Percentiles rank a stretch among this genome's conserved stretches.
Evolutionary conservation across 2,888 invertebrate genomes (phyloP).

Genomic region (Phyllotreta striolata): DNA sequence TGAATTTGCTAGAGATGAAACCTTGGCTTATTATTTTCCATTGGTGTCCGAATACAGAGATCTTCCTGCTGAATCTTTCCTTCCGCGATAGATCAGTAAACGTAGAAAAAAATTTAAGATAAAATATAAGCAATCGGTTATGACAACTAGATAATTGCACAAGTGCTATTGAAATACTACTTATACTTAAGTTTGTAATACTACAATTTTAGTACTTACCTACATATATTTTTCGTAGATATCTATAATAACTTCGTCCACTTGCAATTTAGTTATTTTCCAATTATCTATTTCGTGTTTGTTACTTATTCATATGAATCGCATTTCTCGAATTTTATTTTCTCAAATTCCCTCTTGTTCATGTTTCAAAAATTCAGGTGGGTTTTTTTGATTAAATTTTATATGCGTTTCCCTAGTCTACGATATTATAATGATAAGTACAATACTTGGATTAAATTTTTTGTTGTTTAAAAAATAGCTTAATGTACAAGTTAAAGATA

Average conservation of each 20-base stretch:
- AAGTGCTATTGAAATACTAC: too few species aligned
- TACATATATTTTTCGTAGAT: too few species aligned
- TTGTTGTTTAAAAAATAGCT: constrained; percentile 36
- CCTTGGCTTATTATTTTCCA: constrained; percentile 53
- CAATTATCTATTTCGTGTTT: too few species aligned
- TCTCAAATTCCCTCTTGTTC: too few species aligned
- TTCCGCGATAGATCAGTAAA: constrained; percentile 38
- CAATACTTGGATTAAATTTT: constrained; percentile 38
- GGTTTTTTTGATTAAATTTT: not conserved
- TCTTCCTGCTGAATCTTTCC: constrained; percentile 43
- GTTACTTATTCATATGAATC: too few species aligned
- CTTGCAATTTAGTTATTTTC: too few species aligned
- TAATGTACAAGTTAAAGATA: constrained; percentile 37
- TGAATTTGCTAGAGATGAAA: constrained; percentile 57
- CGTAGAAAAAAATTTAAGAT: constrained; percentile 9
- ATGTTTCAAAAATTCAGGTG: not conserved
- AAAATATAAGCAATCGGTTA: not conserved
- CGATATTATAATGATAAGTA: constrained; percentile 3
- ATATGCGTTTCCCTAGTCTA: constrained; percentile 14
- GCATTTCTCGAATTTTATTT: too few species aligned
- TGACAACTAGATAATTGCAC: too few species aligned
- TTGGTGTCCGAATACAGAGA: constrained; percentile 44
- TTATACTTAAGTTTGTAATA: too few species aligned
- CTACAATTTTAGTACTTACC: too few species aligned
- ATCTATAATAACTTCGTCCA: too few species aligned